Percentiles rank a stretch among this genome's conserved stretches.
phyloP scores from a whole-genome alignment of 2,888 invertebrate species.

The Noctuana brunneofusca region DNA sequence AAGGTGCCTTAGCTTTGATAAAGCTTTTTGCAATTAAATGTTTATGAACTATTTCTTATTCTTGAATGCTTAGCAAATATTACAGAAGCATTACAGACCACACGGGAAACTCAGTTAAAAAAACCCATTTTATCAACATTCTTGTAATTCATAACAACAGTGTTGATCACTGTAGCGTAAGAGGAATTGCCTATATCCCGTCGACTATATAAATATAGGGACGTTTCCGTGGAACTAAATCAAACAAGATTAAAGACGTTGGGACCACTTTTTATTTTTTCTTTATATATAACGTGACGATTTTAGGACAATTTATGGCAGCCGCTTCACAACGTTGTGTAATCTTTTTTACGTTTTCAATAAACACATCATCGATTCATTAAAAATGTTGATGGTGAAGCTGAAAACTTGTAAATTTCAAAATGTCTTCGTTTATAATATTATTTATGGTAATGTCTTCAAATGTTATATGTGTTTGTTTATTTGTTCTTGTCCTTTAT shows the following conservation, averaged over 20 bases:
- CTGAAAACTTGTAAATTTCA: not conserved
- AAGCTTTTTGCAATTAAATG: too few species aligned
- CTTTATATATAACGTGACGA: constrained; percentile 22
- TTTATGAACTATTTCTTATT: too few species aligned
- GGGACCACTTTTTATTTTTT: constrained; percentile 8
- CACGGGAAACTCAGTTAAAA: too few species aligned
- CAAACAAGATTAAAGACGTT: constrained; percentile 31
- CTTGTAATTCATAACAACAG: too few species aligned
- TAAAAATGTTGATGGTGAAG: not conserved
- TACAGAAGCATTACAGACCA: too few species aligned
- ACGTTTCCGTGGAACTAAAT: constrained; percentile 32
- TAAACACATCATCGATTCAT: constrained; percentile 25
- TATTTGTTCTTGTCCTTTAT: too few species aligned
- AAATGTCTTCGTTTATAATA: not conserved
- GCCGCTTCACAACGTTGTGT: not conserved
- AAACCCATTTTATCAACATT: too few species aligned
- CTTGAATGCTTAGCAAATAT: too few species aligned
- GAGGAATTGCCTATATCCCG: constrained; percentile 6
- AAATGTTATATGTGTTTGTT: too few species aligned
- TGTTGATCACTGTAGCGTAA: constrained; percentile 1
- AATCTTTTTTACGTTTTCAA: constrained; percentile 5
- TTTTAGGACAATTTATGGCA: constrained; percentile 18
- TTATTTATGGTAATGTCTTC: not conserved
- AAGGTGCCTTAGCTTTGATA: too few species aligned
- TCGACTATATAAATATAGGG: constrained; percentile 19